Evolutionary conservation across 1,140 invertebrate species (phyloP).

Genomic region (Ceratosolen solmsi): DNA sequence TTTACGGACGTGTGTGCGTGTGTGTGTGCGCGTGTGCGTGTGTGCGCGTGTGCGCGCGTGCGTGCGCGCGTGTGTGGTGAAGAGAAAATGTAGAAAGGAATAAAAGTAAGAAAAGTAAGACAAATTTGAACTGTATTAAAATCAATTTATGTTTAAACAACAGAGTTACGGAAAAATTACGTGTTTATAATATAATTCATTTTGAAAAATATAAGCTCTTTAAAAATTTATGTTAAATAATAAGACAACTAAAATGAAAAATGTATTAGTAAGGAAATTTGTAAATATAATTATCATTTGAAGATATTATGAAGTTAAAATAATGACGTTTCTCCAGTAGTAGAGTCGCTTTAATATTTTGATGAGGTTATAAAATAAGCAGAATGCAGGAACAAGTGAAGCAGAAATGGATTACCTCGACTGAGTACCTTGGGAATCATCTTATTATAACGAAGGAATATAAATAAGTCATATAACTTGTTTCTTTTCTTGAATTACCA

Average conservation of each 20-base stretch:
- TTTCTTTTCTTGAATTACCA: neutral
- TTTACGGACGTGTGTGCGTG: neutral
- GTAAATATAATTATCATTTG: conserved; percentile 23
- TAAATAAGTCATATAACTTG: conserved; percentile 2
- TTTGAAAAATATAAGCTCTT: neutral
- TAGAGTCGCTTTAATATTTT: conserved; percentile 23
- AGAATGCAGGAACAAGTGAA: conserved; percentile 31
- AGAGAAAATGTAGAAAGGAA: neutral
- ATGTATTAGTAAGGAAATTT: neutral
- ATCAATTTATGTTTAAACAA: conserved; percentile 6
- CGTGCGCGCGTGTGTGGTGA: neutral
- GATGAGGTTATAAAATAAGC: conserved; percentile 29
- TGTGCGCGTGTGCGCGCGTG: neutral
- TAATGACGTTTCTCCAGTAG: neutral
- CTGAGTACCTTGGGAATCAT: conserved; percentile 12
- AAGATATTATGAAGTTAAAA: conserved; percentile 7
- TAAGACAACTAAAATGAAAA: neutral
- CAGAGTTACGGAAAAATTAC: conserved; percentile 12
- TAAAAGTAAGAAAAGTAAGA: neutral
- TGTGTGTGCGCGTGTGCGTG: neutral
- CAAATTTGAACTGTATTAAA: neutral
- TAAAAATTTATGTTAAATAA: neutral
- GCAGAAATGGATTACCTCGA: conserved; percentile 30
- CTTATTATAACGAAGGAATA: conserved; percentile 17
- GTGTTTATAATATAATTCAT: conserved; percentile 2